Conservation (phyloP, 2,797 vertebrate species). For the Paguma larvata region DNA sequence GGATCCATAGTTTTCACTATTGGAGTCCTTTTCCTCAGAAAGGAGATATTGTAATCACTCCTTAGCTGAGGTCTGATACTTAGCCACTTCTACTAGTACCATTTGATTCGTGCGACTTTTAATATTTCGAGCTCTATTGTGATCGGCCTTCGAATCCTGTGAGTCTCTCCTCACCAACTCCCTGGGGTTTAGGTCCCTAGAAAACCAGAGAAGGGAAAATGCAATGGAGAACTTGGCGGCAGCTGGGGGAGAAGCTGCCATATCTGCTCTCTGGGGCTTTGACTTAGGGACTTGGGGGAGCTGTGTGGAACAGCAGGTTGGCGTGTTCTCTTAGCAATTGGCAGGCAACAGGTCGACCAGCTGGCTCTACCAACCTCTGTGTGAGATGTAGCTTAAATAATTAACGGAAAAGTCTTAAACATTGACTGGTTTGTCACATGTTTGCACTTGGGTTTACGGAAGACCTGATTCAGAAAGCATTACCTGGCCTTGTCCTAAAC, state of each 20-base stretch:
- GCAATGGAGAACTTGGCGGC: background rate
- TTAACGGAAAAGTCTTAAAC: background rate
- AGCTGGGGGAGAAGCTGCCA: background rate
- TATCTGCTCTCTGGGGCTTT: background rate
- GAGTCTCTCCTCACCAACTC: background rate
- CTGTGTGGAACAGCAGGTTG: background rate
- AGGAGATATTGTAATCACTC: background rate
- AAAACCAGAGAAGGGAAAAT: background rate
- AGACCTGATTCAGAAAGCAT: background rate
- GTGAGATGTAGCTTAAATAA: background rate
- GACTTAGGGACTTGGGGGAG: accelerated
- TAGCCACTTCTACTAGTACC: background rate
- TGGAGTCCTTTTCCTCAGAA: background rate
- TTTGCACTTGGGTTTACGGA: background rate
- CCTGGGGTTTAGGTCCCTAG: background rate
- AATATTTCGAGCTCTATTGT: background rate
- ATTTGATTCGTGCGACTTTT: background rate
- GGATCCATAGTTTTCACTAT: background rate
- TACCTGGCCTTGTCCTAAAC: background rate
- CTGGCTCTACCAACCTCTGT: background rate
- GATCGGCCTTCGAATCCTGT: background rate
- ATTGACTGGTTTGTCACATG: background rate
- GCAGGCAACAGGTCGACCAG: background rate
- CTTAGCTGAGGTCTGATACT: background rate
- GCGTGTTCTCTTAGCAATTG: accelerated